Percentiles rank a stretch among this genome's conserved stretches.
These are phyloP conservation scores for Drosophila tani DNA, from an alignment of 1,140 invertebrate species.

Conservation along the genomic window DNA sequence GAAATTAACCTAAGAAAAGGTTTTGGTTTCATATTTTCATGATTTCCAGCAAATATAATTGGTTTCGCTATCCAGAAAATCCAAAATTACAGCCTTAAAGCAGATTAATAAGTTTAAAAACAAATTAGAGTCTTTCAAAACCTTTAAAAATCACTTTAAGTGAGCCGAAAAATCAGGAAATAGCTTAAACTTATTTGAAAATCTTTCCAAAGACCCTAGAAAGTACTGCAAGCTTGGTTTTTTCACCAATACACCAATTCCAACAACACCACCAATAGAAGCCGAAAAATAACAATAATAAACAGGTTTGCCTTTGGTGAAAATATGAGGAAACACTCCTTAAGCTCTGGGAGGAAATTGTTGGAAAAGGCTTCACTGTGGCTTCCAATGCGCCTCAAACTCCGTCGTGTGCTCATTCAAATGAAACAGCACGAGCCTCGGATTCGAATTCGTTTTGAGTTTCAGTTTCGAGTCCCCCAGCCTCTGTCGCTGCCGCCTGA, in stretches of 20 bases:
- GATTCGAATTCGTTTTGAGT: slow-evolving; percentile 27
- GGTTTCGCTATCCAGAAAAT: not conserved
- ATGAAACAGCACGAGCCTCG: slow-evolving; percentile 78
- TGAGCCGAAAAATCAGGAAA: too few relatives aligned
- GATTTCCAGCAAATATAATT: not conserved
- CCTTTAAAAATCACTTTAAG: too few relatives aligned
- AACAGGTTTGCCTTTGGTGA: not conserved
- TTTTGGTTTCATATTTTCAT: not conserved
- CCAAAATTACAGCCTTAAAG: not conserved
- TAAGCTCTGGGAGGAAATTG: slow-evolving; percentile 6
- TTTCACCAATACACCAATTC: slow-evolving; percentile 3
- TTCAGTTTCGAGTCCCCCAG: slow-evolving; percentile 25
- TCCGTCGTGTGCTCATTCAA: slow-evolving; percentile 75
- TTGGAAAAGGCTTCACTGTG: slow-evolving; percentile 21
- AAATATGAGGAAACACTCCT: slow-evolving; percentile 8
- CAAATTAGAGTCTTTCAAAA: too few relatives aligned
- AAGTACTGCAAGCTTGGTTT: not conserved
- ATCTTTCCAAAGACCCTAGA: not conserved
- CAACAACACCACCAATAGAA: not conserved
- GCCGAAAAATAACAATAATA: not conserved
- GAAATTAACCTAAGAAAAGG: not conserved
- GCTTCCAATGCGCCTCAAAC: slow-evolving; percentile 25
- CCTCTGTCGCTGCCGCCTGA: slow-evolving; percentile 13
- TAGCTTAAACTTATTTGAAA: not conserved
- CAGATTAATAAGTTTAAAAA: not conserved